phyloP scores from a whole-genome alignment of 2,797 vertebrate genomes.

The Rhabdomys pumilio region DNA sequence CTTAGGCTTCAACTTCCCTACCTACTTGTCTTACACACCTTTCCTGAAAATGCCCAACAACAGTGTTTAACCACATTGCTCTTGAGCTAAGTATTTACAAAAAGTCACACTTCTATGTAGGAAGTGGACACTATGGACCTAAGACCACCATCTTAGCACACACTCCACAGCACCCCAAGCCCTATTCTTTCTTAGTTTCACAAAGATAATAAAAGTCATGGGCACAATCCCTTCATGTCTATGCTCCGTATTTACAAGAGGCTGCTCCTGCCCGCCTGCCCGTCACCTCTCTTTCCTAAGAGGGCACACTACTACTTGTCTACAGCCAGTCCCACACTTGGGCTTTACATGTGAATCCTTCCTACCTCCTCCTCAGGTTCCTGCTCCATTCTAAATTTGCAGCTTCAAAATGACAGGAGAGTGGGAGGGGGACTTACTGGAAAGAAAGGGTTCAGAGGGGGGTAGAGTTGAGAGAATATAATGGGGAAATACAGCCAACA shows the following conservation, averaged over 20 bases:
- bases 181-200: conserved; percentile 2
- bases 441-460: neutral
- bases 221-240: conserved; percentile 20
- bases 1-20: neutral
- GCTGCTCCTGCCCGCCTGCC: neutral
- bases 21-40: neutral
- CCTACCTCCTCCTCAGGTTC: neutral
- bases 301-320: neutral
- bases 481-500: neutral
- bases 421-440: neutral
- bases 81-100: conserved; percentile 36
- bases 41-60: neutral
- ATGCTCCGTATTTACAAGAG: neutral
- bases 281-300: neutral
- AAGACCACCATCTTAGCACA: neutral
- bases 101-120: conserved; percentile 9
- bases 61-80: neutral
- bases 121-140: neutral
- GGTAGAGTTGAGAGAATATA: neutral
- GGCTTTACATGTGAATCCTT: neutral
- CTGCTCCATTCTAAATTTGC: neutral
- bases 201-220: conserved; percentile 1
- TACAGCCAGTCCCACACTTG: neutral
- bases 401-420: neutral
- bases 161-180: neutral